A percentile compares a stretch with the other conserved stretches of the same genome.
These are phyloP conservation scores for Gephyroberyx darwinii DNA, from an alignment of 2,797 vertebrate genomes.

Conservation along the genomic window DNA sequence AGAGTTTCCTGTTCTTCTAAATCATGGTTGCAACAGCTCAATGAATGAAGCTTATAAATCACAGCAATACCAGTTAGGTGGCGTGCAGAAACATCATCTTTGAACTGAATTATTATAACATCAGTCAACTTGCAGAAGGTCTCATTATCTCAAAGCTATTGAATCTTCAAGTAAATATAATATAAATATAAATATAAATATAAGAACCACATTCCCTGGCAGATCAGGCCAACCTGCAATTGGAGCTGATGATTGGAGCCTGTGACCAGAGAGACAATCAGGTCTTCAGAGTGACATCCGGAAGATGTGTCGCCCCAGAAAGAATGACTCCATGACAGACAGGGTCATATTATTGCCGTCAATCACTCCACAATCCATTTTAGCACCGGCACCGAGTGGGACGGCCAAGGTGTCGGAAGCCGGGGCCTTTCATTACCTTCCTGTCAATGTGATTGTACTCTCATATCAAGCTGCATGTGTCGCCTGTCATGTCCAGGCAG, in stretches of 20 bases:
- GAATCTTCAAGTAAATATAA: background rate
- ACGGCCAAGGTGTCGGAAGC: constrained; percentile 43
- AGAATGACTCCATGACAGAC: constrained; percentile 39
- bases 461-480: constrained; percentile 63
- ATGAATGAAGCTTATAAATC: constrained; percentile 6
- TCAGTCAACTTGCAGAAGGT: background rate
- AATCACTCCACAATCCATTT: constrained; percentile 54
- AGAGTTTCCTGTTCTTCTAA: background rate
- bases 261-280: constrained; percentile 22
- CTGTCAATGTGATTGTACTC: constrained; percentile 67
- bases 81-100: background rate
- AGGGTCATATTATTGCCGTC: constrained; percentile 65
- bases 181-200: background rate
- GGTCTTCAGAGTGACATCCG: background rate
- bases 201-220: background rate
- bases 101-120: background rate
- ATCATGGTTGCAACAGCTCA: constrained; percentile 34
- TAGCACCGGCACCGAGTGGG: constrained; percentile 22
- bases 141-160: background rate
- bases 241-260: constrained; percentile 41
- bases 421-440: constrained; percentile 67
- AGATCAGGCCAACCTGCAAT: constrained; percentile 17
- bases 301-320: constrained; percentile 20
- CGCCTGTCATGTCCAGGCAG: constrained; percentile 63
- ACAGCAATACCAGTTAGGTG: background rate